These are phyloP conservation scores for Solea senegalensis DNA, from an alignment of 2,113 vertebrate genomes.

Conservation along the genomic window DNA sequence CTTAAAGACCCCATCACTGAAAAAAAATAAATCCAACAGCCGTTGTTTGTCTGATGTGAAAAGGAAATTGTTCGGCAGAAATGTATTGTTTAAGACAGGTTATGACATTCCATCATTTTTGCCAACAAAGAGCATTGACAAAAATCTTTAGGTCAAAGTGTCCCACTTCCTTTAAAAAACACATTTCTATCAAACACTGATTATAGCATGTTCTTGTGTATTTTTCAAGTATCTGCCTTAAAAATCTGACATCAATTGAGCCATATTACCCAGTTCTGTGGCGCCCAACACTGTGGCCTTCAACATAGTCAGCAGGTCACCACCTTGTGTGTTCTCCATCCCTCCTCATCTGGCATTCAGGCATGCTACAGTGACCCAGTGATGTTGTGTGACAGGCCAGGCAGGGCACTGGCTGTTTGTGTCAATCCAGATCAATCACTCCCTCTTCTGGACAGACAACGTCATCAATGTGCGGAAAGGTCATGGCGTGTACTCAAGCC, in stretches of 20 bases:
- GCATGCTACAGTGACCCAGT: slow-evolving; percentile 77
- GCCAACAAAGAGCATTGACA: neutral
- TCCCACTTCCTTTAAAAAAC: neutral
- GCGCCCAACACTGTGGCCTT: slow-evolving; percentile 17
- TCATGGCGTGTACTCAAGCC: slow-evolving; percentile 66
- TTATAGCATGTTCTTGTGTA: too few species aligned
- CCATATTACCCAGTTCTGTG: neutral
- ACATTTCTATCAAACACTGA: neutral
- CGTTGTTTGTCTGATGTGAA: neutral
- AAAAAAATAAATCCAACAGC: too few species aligned
- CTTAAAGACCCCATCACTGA: too few species aligned
- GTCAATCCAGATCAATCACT: slow-evolving; percentile 83
- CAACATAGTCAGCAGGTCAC: slow-evolving; percentile 61
- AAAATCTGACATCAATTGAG: neutral
- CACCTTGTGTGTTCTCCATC: slow-evolving; percentile 57
- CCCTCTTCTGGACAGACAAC: slow-evolving; percentile 75
- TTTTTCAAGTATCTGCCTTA: too few species aligned
- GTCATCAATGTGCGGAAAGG: slow-evolving; percentile 74
- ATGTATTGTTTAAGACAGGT: neutral
- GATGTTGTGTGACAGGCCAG: slow-evolving; percentile 79
- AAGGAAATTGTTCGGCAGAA: too few species aligned
- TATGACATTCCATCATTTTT: too few species aligned
- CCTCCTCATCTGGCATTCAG: slow-evolving; percentile 78
- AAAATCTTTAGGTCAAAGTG: neutral
- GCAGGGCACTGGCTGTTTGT: slow-evolving; percentile 77